Evolutionary conservation across 2,113 vertebrate species (phyloP).

Genomic region (Haplochromis burtoni): DNA sequence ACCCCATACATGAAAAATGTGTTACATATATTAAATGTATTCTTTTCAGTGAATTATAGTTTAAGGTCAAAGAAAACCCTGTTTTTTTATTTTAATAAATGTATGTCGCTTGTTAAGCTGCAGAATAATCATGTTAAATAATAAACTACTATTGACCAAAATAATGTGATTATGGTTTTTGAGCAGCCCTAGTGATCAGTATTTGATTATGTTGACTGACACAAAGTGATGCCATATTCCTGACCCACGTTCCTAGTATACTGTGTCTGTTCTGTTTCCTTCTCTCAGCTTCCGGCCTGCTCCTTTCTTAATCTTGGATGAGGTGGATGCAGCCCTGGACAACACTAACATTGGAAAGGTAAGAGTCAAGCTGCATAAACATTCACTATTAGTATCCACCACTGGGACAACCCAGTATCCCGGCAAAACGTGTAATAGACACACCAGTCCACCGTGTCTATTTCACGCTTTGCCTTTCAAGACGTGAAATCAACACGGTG

Average conservation of each 20-base stretch:
- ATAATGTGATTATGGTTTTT: not conserved
- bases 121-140: not conserved
- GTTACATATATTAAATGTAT: not conserved
- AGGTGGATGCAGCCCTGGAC: conserved; percentile 93
- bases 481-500: not conserved
- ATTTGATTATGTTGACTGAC: not conserved
- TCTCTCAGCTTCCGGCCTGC: conserved; percentile 83
- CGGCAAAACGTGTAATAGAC: not conserved
- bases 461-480: not conserved
- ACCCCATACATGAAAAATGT: not conserved
- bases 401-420: not conserved
- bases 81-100: not conserved
- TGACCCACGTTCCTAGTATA: not conserved
- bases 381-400: not conserved
- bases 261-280: not conserved
- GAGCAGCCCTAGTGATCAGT: not conserved
- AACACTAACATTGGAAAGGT: conserved; percentile 91
- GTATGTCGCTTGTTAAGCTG: not conserved
- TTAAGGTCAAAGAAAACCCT: not conserved
- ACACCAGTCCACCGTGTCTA: not conserved
- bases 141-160: not conserved
- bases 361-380: conserved; percentile 13
- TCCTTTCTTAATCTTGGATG: conserved; percentile 90
- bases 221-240: not conserved
- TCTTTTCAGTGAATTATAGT: not conserved